Conservation (phyloP, 2,888 invertebrate genomes). For the Schizaphis graminum region DNA sequence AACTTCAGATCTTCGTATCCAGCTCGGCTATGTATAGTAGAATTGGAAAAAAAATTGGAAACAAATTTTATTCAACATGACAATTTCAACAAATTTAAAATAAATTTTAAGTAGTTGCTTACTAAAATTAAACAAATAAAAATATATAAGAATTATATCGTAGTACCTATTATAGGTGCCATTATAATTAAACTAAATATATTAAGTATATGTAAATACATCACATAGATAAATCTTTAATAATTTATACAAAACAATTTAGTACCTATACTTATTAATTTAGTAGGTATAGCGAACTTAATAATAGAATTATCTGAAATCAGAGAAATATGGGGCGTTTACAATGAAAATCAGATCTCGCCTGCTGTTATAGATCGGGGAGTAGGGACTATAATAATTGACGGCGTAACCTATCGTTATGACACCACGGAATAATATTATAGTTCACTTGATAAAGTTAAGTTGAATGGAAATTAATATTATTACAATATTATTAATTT, state of each 20-base stretch:
- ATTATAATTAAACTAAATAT: background rate
- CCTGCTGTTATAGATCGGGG: background rate
- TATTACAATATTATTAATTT: background rate
- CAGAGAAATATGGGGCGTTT: background rate
- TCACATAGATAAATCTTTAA: background rate
- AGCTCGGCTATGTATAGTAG: background rate
- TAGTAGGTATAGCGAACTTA: background rate
- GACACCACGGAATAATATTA: background rate
- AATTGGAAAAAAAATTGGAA: background rate
- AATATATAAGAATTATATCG: background rate
- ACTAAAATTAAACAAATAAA: background rate
- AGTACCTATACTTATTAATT: background rate
- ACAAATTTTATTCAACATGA: background rate
- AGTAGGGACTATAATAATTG: background rate
- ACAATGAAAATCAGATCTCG: background rate
- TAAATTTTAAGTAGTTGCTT: background rate
- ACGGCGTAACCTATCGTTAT: background rate
- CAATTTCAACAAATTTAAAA: background rate
- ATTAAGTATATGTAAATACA: background rate
- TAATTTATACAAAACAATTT: background rate
- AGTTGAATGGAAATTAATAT: background rate
- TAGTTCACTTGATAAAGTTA: background rate
- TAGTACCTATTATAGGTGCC: background rate
- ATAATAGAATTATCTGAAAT: background rate
- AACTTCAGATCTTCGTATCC: background rate